Conservation (phyloP, 2,888 invertebrate genomes). For the Amorpha juglandis region DNA sequence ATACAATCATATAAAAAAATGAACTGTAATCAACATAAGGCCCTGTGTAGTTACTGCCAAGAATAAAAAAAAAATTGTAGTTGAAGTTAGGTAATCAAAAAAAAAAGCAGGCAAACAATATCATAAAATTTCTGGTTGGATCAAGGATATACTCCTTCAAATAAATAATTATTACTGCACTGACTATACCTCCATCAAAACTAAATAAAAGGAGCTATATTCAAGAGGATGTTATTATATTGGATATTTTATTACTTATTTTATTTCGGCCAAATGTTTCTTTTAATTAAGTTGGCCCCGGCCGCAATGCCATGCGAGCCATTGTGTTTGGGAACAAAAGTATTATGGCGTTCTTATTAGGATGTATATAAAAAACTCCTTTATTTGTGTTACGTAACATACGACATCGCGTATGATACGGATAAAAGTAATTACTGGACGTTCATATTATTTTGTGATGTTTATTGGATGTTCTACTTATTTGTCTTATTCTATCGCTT, state of each 20-base stretch:
- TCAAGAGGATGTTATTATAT: conserved; percentile 21
- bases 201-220: conserved; percentile 17
- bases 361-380: background rate
- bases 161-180: too few species aligned
- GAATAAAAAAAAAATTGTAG: too few species aligned
- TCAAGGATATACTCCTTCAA: too few species aligned
- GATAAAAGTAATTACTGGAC: background rate
- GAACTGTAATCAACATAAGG: too few species aligned
- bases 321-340: background rate
- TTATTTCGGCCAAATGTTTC: conserved; percentile 24
- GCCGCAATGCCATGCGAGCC: background rate
- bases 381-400: background rate
- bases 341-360: background rate
- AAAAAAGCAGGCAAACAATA: too few species aligned
- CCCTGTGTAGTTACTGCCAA: too few species aligned
- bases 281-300: conserved; percentile 25
- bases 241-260: conserved; percentile 24
- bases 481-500: too few species aligned
- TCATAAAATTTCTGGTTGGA: too few species aligned
- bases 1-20: too few species aligned
- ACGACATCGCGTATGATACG: too few species aligned
- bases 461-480: too few species aligned
- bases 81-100: too few species aligned
- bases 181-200: background rate
- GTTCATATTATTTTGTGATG: background rate